Percentiles rank a stretch among this genome's conserved stretches.
Conservation (phyloP, 2,113 vertebrate species). For the Gambusia affinis region DNA sequence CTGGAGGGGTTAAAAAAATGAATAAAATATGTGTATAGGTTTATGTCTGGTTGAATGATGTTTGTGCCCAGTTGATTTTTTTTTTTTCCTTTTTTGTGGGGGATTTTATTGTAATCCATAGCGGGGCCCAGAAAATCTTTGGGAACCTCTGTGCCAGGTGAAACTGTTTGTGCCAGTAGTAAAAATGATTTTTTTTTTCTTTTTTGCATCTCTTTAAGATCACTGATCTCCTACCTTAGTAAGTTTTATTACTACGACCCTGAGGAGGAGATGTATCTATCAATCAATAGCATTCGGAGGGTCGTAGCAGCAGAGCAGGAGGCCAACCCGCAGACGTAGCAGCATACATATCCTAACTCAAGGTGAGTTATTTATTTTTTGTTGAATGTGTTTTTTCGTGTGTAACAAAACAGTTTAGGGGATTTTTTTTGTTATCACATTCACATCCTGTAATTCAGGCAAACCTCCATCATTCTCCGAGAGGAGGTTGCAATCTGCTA, state of each 20-base stretch:
- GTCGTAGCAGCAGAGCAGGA: constrained; percentile 84
- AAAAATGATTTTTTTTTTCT: not conserved
- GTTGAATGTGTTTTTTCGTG: not conserved
- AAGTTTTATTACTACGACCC: constrained; percentile 99
- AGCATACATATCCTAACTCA: constrained; percentile 43
- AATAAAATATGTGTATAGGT: no score
- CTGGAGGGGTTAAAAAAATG: no score
- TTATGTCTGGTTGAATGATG: no score
- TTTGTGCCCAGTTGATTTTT: no score
- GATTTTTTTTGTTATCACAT: no score
- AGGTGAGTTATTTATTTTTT: constrained; percentile 51
- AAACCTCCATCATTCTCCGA: no score
- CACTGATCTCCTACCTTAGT: constrained; percentile 94
- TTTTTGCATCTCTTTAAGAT: constrained; percentile 75
- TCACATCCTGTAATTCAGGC: no score
- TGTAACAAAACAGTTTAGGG: not conserved
- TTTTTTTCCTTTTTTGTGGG: no score
- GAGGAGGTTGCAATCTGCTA: no score
- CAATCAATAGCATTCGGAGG: constrained; percentile 88
- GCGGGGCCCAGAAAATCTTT: no score
- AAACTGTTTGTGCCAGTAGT: not conserved
- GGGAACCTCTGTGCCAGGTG: no score
- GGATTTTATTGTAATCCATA: no score
- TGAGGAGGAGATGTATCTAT: constrained; percentile 95
- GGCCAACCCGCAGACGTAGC: constrained; percentile 88